Evolutionary conservation across 2,888 invertebrate genomes (phyloP), one percentile per base, ranked within the genome.

Genomic region (Electrophaes corylata): DNA sequence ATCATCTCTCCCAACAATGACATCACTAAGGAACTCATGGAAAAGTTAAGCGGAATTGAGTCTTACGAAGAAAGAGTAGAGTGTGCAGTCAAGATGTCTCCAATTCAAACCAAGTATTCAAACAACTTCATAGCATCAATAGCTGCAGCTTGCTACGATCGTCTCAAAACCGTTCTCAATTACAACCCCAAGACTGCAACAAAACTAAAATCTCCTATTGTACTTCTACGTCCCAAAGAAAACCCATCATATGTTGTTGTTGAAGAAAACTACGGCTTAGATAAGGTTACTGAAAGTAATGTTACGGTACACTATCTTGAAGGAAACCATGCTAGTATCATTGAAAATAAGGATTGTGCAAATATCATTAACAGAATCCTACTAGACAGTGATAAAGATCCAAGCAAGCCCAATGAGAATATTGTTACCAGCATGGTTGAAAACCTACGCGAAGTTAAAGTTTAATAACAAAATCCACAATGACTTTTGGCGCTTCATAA

Each of bases 311-410:
- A 94, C 69, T 92, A 91, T 44, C 85, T 95, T n/a, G 95, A 95
- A 71, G 96, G 96, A 8, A 95, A 95, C 74, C 96, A 96, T 71
- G 78, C 93, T 0, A 93, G 94, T 37, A 95, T 96, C 70, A 74
- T 96, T 66, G 94, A 95, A 11, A 95, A 94, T 70, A 88, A 92
- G 46, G 93, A 93, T 66, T 84, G 94, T 46, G 92, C 94, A 0
- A 92, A 94, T 66, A 91, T 94, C 29, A 94, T 95, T 43, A 95
- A 95, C 62, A 86, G 79, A 57, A 59, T 79, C 8, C 47, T 91
- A 16, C 55, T 69, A 0, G 83, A 81, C 4, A 76, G 65, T 16
- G 80, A 81, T 4, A 71, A 54, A 0, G 70, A 74, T 2, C 64
- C 59, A 6, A 79, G 74, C 1, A 90, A 90, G 50, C 56, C 66